Evolutionary conservation across 2,888 invertebrate species (phyloP).

Genomic region (Tridacna gigas): DNA sequence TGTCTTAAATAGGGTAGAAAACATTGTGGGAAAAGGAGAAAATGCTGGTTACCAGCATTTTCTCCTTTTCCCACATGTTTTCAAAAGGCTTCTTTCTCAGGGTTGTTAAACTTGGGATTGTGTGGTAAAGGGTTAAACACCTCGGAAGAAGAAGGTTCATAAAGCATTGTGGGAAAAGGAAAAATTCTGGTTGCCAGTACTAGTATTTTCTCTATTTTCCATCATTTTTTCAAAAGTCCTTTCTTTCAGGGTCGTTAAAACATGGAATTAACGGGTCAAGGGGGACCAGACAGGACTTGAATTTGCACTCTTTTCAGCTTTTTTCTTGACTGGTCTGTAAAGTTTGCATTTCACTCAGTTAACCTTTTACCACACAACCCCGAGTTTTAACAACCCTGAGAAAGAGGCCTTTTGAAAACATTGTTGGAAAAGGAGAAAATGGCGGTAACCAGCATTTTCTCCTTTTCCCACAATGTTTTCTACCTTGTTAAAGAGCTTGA

Average conservation of each 20-base stretch:
- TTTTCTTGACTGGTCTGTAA: no score
- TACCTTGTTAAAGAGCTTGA: background rate
- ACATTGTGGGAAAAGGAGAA: background rate
- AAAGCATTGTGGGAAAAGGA: background rate
- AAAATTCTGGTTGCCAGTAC: background rate
- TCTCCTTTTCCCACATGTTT: background rate
- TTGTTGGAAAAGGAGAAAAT: background rate
- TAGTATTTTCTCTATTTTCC: background rate
- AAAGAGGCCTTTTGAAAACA: background rate
- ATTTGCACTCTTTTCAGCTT: no score
- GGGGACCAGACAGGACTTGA: no score
- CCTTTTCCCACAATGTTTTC: background rate
- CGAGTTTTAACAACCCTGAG: background rate
- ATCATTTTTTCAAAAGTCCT: background rate
- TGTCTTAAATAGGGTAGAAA: background rate
- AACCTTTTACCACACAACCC: background rate
- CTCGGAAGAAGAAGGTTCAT: background rate
- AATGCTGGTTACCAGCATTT: background rate
- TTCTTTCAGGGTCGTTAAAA: no score
- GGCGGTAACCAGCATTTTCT: background rate
- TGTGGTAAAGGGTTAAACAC: background rate
- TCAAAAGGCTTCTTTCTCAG: background rate
- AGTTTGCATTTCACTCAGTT: no score
- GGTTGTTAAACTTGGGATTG: background rate
- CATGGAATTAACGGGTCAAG: no score